Percentiles rank a stretch among this genome's conserved stretches.
phyloP scores from a whole-genome alignment of 2,113 vertebrate species.

The Saimiri boliviensis region DNA sequence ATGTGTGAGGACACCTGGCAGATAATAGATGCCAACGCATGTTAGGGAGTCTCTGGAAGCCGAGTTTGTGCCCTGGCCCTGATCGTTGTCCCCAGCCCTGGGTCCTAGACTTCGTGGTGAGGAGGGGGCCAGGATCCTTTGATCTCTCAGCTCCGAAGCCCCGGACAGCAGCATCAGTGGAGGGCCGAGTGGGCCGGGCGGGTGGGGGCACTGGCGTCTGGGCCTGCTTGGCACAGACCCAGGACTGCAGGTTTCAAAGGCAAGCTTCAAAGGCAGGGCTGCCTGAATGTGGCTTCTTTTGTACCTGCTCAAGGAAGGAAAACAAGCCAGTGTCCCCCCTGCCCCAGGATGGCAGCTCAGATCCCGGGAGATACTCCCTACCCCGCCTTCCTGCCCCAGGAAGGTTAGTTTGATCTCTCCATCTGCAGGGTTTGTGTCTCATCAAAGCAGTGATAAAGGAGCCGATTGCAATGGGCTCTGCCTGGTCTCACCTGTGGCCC shows the following conservation, averaged over 20 bases:
- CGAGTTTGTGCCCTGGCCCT: neutral
- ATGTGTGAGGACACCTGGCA: neutral
- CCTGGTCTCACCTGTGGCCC: constrained; percentile 65
- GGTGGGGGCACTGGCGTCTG: neutral
- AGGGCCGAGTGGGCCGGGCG: neutral
- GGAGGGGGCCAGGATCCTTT: constrained; percentile 18
- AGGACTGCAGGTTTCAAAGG: constrained; percentile 80
- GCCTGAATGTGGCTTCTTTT: constrained; percentile 81
- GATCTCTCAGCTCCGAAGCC: constrained; percentile 24
- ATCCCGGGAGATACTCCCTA: constrained; percentile 76
- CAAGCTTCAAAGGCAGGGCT: constrained; percentile 85
- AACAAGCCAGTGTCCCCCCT: constrained; percentile 78
- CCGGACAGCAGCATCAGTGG: neutral
- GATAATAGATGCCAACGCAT: neutral
- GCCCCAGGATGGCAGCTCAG: constrained; percentile 81
- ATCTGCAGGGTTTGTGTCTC: constrained; percentile 78
- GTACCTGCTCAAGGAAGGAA: constrained; percentile 83
- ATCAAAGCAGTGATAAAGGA: constrained; percentile 79
- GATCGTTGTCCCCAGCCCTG: neutral
- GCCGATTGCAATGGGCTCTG: constrained; percentile 60
- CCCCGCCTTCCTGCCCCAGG: constrained; percentile 74
- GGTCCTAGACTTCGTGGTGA: neutral
- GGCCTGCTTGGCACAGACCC: constrained; percentile 62
- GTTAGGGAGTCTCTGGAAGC: neutral
- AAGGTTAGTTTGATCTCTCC: constrained; percentile 80